phyloP scores from a whole-genome alignment of 2,113 vertebrate genomes.

The Upupa epops region DNA sequence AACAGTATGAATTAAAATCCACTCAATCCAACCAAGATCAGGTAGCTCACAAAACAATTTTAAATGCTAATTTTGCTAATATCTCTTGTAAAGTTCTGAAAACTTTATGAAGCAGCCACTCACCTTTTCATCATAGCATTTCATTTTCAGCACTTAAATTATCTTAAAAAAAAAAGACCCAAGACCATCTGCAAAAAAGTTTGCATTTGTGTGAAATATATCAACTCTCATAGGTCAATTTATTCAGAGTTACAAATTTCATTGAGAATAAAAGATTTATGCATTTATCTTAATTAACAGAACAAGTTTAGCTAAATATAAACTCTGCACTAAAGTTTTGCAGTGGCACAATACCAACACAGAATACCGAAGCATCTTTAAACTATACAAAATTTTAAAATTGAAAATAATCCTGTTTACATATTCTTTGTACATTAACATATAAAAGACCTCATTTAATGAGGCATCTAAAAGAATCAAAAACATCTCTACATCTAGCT shows the following conservation, averaged over 20 bases:
- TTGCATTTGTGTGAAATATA: constrained; percentile 68
- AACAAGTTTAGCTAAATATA: constrained; percentile 82
- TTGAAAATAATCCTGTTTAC: constrained; percentile 81
- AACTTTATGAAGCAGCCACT: neutral
- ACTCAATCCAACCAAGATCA: neutral
- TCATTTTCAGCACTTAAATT: neutral
- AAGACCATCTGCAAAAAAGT: constrained; percentile 35
- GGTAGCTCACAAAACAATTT: neutral
- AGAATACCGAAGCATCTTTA: constrained; percentile 80
- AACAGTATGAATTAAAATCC: neutral
- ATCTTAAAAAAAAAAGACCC: neutral
- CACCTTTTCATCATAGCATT: neutral
- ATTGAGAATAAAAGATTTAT: constrained; percentile 82
- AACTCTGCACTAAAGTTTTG: constrained; percentile 80
- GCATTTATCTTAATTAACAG: constrained; percentile 79
- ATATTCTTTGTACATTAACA: constrained; percentile 82
- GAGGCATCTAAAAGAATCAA: constrained; percentile 78
- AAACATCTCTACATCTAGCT: constrained; percentile 76
- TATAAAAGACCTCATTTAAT: constrained; percentile 83
- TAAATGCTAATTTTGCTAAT: neutral
- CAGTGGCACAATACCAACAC: constrained; percentile 78
- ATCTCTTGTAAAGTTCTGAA: neutral
- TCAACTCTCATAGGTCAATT: constrained; percentile 77
- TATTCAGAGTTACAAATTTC: constrained; percentile 80
- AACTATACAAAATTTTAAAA: constrained; percentile 83